Evolutionary conservation across 2,888 invertebrate species (phyloP).

Genomic region (Rhamnusium bicolor): DNA sequence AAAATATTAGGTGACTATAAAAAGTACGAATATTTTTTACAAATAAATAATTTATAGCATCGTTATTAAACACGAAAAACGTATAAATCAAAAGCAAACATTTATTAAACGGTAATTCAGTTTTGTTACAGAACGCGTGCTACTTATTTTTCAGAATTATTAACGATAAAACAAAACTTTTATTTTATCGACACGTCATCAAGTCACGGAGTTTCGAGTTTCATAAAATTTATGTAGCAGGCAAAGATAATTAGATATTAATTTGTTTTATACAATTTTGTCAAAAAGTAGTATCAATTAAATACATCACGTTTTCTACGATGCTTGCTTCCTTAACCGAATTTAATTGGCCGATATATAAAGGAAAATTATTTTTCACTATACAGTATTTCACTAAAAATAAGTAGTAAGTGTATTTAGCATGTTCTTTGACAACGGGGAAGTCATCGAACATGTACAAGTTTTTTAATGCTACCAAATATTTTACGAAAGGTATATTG

Average conservation of each 20-base stretch:
- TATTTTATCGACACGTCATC: slow-evolving; percentile 29
- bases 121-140: background rate
- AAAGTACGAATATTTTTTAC: background rate
- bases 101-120: background rate
- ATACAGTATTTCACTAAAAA: too few species aligned
- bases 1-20: background rate
- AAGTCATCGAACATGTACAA: too few species aligned
- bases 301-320: too few species aligned
- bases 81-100: background rate
- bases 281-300: too few species aligned
- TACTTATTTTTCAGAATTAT: background rate
- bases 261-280: too few species aligned
- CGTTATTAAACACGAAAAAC: background rate
- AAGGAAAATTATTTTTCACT: too few species aligned
- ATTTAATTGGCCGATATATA: too few species aligned
- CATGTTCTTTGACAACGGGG: too few species aligned
- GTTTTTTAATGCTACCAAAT: too few species aligned
- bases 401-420: too few species aligned
- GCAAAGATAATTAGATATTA: background rate
- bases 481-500: too few species aligned
- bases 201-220: slow-evolving; percentile 25
- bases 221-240: background rate
- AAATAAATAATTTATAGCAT: background rate
- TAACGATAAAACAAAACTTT: background rate
- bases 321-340: too few species aligned